Conservation (phyloP, 2,113 vertebrate species). For the Gobiocypris rarus region DNA sequence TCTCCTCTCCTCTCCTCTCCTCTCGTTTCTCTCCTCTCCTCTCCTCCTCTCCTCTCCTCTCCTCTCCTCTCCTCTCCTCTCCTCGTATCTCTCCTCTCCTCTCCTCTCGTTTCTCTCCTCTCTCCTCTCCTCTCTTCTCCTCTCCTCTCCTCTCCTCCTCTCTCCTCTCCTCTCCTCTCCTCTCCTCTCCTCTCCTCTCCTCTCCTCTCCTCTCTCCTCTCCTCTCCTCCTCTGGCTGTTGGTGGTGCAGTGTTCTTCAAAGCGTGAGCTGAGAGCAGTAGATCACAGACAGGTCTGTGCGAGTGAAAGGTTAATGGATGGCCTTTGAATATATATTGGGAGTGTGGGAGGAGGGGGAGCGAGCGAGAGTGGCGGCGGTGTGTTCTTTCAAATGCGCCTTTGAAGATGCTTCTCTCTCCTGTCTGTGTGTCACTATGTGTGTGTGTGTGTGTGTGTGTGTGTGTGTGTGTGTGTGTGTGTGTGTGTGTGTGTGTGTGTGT, state of each 20-base stretch:
- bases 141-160: slow-evolving; percentile 10
- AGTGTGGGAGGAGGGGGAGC: slow-evolving; percentile 56
- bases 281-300: slow-evolving; percentile 75
- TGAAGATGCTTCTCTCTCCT: slow-evolving; percentile 69
- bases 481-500: slow-evolving; percentile 29
- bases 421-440: slow-evolving; percentile 29
- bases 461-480: slow-evolving; percentile 32
- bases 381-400: slow-evolving; percentile 72
- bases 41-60: slow-evolving; percentile 7
- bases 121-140: slow-evolving; percentile 45
- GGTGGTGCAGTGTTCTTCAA: slow-evolving; percentile 80
- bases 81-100: background rate
- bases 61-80: background rate
- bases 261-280: slow-evolving; percentile 74
- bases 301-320: slow-evolving; percentile 82
- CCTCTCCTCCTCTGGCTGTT: too few species aligned
- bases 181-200: background rate
- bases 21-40: slow-evolving; percentile 6
- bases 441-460: slow-evolving; percentile 9
- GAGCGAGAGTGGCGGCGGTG: slow-evolving; percentile 43
- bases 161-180: background rate
- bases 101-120: background rate
- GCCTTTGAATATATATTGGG: slow-evolving; percentile 80
- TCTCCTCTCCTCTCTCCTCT: slow-evolving; percentile 26
- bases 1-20: slow-evolving; percentile 30